phyloP scores from a whole-genome alignment of 2,888 invertebrate species.

The Drosophila birchii region DNA sequence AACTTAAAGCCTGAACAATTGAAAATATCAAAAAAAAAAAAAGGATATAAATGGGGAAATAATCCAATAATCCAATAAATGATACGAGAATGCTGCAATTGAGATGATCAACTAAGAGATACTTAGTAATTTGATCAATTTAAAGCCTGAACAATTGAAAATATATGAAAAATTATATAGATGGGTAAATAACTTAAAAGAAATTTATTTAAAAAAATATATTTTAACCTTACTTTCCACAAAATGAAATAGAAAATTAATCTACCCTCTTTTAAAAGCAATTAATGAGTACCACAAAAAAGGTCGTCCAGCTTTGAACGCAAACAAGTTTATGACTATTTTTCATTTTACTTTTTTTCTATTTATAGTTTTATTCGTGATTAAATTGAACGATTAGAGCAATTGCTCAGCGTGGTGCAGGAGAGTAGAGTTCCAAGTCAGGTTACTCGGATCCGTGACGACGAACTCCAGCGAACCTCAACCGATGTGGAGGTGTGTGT shows the following conservation, averaged over 20 bases:
- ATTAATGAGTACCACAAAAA: slow-evolving; percentile 25
- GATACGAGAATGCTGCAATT: no score
- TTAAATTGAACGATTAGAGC: slow-evolving; percentile 42
- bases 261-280: neutral
- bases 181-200: no score
- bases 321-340: slow-evolving; percentile 59
- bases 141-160: neutral
- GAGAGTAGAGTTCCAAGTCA: neutral
- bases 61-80: no score
- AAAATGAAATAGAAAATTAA: neutral
- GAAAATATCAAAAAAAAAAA: no score
- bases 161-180: fast-evolving
- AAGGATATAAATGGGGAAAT: no score
- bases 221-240: neutral
- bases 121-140: no score
- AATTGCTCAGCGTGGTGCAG: slow-evolving; percentile 3
- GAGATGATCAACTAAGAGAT: no score
- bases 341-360: slow-evolving; percentile 49
- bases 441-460: slow-evolving; percentile 33
- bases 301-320: slow-evolving; percentile 39
- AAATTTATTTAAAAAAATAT: neutral
- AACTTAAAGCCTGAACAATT: neutral
- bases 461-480: slow-evolving; percentile 48
- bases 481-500: slow-evolving; percentile 12
- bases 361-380: slow-evolving; percentile 58